Conservation (phyloP, 2,888 invertebrate species). For the Lepeophtheirus nordmannii region DNA sequence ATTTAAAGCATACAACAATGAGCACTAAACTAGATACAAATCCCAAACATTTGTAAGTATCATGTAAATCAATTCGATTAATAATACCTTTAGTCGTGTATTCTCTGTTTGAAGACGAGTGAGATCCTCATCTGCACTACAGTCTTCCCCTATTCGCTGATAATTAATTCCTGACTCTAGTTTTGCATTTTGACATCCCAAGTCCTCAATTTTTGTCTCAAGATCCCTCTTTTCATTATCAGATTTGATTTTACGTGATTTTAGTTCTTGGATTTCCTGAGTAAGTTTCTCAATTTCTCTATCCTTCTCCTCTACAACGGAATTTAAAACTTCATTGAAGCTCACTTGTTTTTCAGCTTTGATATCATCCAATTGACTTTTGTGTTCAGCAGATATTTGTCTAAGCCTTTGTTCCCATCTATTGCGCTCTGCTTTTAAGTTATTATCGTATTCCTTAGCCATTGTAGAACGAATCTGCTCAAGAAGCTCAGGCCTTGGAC, state of each 20-base stretch:
- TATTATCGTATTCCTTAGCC: constrained; percentile 5
- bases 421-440: constrained; percentile 9
- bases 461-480: constrained; percentile 3
- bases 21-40: neutral
- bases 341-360: constrained; percentile 30
- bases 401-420: constrained; percentile 11
- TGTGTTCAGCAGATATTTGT: constrained; percentile 10
- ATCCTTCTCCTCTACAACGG: constrained; percentile 54
- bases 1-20: neutral
- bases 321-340: constrained; percentile 49
- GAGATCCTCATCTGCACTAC: neutral
- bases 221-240: neutral
- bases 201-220: neutral
- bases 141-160: neutral
- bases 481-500: constrained; percentile 12
- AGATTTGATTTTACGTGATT: neutral
- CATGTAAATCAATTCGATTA: no score
- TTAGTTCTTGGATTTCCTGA: neutral
- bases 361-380: constrained; percentile 5
- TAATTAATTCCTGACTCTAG: constrained; percentile 30
- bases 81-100: constrained; percentile 3
- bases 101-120: constrained; percentile 2
- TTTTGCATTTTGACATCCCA: constrained; percentile 36
- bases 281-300: constrained; percentile 40
- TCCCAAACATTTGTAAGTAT: neutral